Evolutionary conservation across 2,113 vertebrate genomes (phyloP).

Genomic region (Apteryx owenii): DNA sequence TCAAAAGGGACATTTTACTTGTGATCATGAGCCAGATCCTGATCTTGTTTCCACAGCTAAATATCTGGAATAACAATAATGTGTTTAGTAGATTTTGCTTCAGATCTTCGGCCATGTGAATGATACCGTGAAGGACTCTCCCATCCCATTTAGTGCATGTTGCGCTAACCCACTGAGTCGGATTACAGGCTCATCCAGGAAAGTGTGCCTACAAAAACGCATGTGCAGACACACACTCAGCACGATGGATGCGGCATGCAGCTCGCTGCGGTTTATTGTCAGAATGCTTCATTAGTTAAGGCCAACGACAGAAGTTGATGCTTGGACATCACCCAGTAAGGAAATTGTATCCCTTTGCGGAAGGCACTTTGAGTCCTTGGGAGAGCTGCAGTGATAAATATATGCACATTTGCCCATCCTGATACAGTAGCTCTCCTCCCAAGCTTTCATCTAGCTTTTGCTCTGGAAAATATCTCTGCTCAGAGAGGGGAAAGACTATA

Average conservation of each 20-base stretch:
- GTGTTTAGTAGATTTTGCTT: conserved; percentile 55
- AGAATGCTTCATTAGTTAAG: conserved; percentile 30
- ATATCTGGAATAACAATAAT: conserved; percentile 60
- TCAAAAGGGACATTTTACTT: conserved; percentile 52
- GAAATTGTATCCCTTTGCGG: conserved; percentile 58
- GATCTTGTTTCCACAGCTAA: conserved; percentile 61
- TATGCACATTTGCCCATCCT: conserved; percentile 42
- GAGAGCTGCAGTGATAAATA: not conserved
- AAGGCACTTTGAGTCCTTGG: conserved; percentile 35
- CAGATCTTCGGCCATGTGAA: conserved; percentile 55
- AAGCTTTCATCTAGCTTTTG: conserved; percentile 31
- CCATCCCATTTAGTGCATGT: not conserved
- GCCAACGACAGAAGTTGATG: not conserved
- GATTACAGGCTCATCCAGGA: conserved; percentile 44
- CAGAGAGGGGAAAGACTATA: not conserved
- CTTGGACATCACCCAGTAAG: conserved; percentile 58
- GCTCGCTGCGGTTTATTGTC: conserved; percentile 28
- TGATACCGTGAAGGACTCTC: conserved; percentile 12
- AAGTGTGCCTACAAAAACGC: not conserved
- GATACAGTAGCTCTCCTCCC: conserved; percentile 24
- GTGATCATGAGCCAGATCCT: conserved; percentile 66
- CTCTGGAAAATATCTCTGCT: conserved; percentile 41
- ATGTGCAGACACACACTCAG: not conserved
- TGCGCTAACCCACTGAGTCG: conserved; percentile 1
- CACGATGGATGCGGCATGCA: not conserved